A percentile compares a stretch with the other conserved stretches of the same genome.
Evolutionary conservation across 2,888 invertebrate genomes (phyloP).

Genomic region (Galerucella nymphaeae): DNA sequence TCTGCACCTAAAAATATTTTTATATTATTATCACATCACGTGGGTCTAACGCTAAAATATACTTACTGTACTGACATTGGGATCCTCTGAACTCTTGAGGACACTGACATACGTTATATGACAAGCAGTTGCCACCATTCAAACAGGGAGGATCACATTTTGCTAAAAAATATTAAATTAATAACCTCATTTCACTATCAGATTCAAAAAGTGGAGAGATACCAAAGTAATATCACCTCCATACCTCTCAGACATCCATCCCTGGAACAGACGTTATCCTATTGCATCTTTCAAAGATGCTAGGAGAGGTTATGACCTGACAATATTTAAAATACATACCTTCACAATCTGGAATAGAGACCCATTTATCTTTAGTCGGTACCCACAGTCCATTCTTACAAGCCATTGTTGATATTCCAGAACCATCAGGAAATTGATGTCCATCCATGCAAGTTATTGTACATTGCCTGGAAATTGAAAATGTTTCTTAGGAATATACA

Average conservation of each 20-base stretch:
- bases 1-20: constrained; percentile 66
- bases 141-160: constrained; percentile 78
- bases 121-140: constrained; percentile 85
- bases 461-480: constrained; percentile 68
- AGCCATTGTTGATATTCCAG: constrained; percentile 73
- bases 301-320: too few relatives aligned
- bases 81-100: constrained; percentile 77
- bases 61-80: constrained; percentile 77
- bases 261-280: too few relatives aligned
- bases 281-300: too few relatives aligned
- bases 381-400: constrained; percentile 80
- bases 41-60: constrained; percentile 2
- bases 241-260: too few relatives aligned
- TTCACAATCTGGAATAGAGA: constrained; percentile 76
- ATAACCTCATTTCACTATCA: background rate
- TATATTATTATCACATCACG: background rate
- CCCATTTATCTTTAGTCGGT: constrained; percentile 73
- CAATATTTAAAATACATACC: constrained; percentile 62
- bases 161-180: constrained; percentile 63
- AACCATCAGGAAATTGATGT: constrained; percentile 79
- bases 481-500: background rate
- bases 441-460: constrained; percentile 74
- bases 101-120: constrained; percentile 83
- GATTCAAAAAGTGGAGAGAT: too few relatives aligned
- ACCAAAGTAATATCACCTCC: too few relatives aligned